phyloP scores from a whole-genome alignment of 2,797 vertebrate genomes.

The Mus spretus region DNA sequence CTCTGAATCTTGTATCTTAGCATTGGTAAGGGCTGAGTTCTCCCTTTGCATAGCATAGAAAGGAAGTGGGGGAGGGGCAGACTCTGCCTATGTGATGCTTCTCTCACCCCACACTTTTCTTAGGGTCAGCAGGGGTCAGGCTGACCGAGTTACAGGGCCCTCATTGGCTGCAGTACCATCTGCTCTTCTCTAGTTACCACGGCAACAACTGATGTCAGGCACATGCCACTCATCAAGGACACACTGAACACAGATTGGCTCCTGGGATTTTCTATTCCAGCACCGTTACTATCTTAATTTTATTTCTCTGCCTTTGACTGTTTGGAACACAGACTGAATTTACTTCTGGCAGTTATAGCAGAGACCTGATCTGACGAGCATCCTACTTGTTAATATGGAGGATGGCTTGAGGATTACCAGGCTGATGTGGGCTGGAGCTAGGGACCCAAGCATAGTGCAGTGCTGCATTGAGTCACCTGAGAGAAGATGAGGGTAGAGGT shows the following conservation, averaged over 20 bases:
- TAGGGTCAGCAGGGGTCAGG: neutral
- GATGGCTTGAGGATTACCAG: neutral
- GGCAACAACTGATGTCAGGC: neutral
- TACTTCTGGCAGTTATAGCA: neutral
- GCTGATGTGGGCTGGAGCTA: neutral
- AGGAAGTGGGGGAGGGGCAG: neutral
- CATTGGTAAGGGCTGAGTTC: neutral
- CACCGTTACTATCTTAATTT: neutral
- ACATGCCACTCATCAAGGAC: neutral
- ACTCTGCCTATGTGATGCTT: neutral
- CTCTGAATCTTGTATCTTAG: neutral
- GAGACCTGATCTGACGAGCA: neutral
- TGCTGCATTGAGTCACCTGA: neutral
- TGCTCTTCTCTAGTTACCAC: neutral
- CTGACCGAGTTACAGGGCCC: neutral
- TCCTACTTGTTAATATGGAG: neutral
- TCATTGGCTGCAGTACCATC: no score
- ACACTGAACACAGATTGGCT: neutral
- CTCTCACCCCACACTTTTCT: neutral
- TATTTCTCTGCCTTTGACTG: neutral
- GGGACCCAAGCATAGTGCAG: neutral
- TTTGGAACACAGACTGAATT: neutral
- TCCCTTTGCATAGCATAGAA: rapidly evolving
- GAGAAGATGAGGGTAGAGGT: neutral
- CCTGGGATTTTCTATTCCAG: neutral